These are phyloP conservation scores for Cepaea hortensis DNA, from an alignment of 2,888 invertebrate genomes.

Conservation along the genomic window DNA sequence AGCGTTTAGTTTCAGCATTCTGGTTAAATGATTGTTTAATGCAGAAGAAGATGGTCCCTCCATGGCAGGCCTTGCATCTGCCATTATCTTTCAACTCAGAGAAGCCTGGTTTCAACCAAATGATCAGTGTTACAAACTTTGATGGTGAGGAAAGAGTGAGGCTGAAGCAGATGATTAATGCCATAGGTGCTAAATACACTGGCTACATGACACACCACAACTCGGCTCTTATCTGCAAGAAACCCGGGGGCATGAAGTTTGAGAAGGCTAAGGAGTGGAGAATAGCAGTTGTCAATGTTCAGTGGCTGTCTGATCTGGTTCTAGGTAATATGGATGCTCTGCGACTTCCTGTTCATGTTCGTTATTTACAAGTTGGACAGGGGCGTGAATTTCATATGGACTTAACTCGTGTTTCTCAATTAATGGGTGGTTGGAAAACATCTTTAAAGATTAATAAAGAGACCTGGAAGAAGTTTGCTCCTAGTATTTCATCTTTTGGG, in stretches of 20 bases:
- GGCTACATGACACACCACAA: constrained; percentile 79
- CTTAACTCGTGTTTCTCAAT: constrained; percentile 84
- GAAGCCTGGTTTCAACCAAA: constrained; percentile 78
- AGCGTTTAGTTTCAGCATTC: constrained; percentile 87
- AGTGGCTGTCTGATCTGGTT: constrained; percentile 94
- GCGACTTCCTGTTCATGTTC: constrained; percentile 70
- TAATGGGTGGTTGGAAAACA: constrained; percentile 96
- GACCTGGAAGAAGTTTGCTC: constrained; percentile 70
- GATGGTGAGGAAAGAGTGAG: constrained; percentile 88
- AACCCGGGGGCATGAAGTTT: constrained; percentile 90
- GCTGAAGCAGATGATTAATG: constrained; percentile 88
- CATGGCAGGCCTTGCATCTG: constrained; percentile 94
- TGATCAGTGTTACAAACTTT: constrained; percentile 92
- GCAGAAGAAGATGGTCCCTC: constrained; percentile 90
- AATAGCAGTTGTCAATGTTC: constrained; percentile 91
- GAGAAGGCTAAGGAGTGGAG: constrained; percentile 93
- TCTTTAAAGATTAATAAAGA: constrained; percentile 82
- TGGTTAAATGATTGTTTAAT: constrained; percentile 94
- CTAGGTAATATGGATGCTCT: constrained; percentile 90
- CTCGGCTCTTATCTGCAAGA: constrained; percentile 78
- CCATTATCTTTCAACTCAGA: constrained; percentile 80
- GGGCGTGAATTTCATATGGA: constrained; percentile 79
- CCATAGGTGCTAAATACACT: constrained; percentile 89
- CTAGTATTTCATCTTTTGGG: constrained; percentile 51
- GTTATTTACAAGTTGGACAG: constrained; percentile 90